Evolutionary conservation across 1,140 invertebrate genomes (phyloP).

Genomic region (Drosophila oshimai): DNA sequence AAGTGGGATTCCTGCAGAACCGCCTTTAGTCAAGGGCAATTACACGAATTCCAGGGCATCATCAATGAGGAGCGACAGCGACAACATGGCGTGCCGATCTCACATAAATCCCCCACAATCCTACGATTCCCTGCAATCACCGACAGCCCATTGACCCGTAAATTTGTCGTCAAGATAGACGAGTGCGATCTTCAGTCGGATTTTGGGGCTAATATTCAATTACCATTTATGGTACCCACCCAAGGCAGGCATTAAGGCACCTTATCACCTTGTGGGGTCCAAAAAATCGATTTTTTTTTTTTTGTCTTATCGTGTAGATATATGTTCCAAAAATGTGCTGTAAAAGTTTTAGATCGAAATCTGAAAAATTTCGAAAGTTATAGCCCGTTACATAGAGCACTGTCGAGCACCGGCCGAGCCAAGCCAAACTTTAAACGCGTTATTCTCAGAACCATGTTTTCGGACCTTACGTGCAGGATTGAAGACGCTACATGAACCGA

Average conservation of each 20-base stretch:
- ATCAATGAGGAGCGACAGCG: constrained; percentile 52
- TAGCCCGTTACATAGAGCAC: no score
- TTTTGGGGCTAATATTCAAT: constrained; percentile 59
- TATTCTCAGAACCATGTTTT: no score
- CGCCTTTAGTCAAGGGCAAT: constrained; percentile 45
- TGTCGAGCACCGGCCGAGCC: no score
- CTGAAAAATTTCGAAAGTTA: no score
- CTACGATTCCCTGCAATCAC: background rate
- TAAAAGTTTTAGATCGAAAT: no score
- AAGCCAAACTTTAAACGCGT: no score
- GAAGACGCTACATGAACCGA: no score
- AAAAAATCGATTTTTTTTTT: no score
- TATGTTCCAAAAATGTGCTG: no score
- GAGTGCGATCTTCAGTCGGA: background rate
- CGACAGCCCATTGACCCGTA: constrained; percentile 25
- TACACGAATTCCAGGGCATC: constrained; percentile 68
- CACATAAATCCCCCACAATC: constrained; percentile 50
- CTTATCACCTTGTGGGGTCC: no score
- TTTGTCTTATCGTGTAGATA: no score
- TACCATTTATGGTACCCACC: constrained; percentile 9
- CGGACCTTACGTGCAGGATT: no score
- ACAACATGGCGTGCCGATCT: constrained; percentile 51
- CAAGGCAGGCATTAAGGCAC: background rate
- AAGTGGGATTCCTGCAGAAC: constrained; percentile 22
- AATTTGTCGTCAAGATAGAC: constrained; percentile 43